phyloP scores from a whole-genome alignment of 1,140 invertebrate genomes.

The Hydropsyche tenuis region DNA sequence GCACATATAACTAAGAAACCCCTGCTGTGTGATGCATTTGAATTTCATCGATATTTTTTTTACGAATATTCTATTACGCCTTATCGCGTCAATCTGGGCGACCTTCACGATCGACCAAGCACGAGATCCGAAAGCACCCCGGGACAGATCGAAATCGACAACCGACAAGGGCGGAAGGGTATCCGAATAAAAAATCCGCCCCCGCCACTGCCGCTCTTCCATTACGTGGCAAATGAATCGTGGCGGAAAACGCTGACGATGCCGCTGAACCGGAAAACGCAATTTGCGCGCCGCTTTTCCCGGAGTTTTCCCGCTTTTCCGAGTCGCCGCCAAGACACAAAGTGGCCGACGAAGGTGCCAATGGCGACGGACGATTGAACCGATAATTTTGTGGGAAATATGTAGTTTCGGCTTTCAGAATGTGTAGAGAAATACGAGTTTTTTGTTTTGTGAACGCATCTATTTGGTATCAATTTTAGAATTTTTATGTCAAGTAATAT shows the following conservation, averaged over 20 bases:
- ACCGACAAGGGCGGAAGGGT: not conserved
- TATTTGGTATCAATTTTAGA: too few relatives aligned
- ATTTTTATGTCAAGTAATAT: too few relatives aligned
- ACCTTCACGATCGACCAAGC: slow-evolving; percentile 13
- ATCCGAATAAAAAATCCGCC: not conserved
- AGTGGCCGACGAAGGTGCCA: not conserved
- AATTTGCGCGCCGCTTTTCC: slow-evolving; percentile 8
- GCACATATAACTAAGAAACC: too few relatives aligned
- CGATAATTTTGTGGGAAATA: too few relatives aligned
- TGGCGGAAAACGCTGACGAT: slow-evolving; percentile 15
- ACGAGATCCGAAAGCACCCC: not conserved
- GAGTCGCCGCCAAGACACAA: not conserved
- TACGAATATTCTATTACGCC: too few relatives aligned
- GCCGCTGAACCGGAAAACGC: slow-evolving; percentile 15
- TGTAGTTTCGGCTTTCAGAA: too few relatives aligned
- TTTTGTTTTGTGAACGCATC: too few relatives aligned
- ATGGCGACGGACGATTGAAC: not conserved
- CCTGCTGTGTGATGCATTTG: too few relatives aligned
- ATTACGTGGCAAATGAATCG: slow-evolving; percentile 23
- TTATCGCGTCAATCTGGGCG: too few relatives aligned
- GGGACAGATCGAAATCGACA: too few relatives aligned
- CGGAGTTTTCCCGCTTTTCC: not conserved
- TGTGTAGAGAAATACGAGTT: too few relatives aligned
- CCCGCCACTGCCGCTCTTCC: not conserved
- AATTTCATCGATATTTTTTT: too few relatives aligned